Evolutionary conservation across 1,140 invertebrate species (phyloP), one percentile per base, ranked within the genome.

Genomic region (Lordiphosa stackelbergi): DNA sequence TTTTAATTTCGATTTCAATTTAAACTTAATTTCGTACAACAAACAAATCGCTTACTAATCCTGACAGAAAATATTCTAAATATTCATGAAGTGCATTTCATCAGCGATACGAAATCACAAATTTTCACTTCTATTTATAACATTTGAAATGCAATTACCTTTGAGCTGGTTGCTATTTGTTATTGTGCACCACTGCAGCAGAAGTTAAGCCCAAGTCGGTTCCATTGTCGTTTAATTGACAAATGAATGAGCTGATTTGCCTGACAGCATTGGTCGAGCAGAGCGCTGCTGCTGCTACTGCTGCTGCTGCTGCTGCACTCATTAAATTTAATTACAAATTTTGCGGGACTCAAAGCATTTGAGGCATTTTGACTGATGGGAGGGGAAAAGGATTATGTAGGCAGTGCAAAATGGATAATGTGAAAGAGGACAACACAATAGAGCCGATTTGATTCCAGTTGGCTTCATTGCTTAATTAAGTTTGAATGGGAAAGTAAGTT

Each of bases 281-380:
- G 37, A 13, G 13, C 28, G 34, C 49, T 58, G 48, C 49, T 45
- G 48, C 49, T 45, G 45, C 81, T 66, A 43, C 49, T 45, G 45
- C 81, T 66, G 34, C 49, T 58, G 48, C 49, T 45, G 48, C 49
- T 45, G 45, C 81, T 66, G 68, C 74, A 79, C 75, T 79, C 75
- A 79, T 79, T 79, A 81, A 70, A 66, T 64, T 81, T 79, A 81
- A 79, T 79, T 79, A 74, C 75, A 79, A 60, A 78, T 70, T 78
- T 81, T 63, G 52, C 58, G 70, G 45, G 42, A 24, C 40, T 56
- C 35, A n/a, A 48, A 55, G 41, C 53, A 46, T 46, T 65, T 35
- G 24, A 57, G 40, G 55, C 37, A 62, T 62, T 62, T 47, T 31
- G 28, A 31, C 28, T 31, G 28, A 31, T 31, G 31, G 43, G 19